Evolutionary conservation across 2,797 vertebrate genomes (phyloP).

Genomic region (Schizothorax lantsangensis): DNA sequence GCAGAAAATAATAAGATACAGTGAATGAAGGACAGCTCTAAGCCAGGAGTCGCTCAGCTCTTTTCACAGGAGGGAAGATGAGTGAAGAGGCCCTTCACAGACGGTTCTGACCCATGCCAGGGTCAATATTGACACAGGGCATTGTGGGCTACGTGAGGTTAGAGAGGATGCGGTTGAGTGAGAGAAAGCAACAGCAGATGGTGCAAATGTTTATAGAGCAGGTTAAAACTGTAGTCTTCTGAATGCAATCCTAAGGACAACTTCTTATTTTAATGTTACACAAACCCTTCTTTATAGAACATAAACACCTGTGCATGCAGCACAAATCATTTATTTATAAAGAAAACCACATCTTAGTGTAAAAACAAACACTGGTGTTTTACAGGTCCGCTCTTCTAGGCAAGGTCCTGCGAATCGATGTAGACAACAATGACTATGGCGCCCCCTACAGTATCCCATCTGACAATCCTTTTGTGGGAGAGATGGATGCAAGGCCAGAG

Average conservation of each 20-base stretch:
- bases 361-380: slow-evolving; percentile 1
- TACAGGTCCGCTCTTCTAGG: slow-evolving; percentile 81
- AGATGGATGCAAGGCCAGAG: slow-evolving; percentile 75
- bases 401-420: slow-evolving; percentile 80
- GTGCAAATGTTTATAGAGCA: background rate
- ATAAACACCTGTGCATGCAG: background rate
- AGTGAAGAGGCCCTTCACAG: slow-evolving; percentile 15
- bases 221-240: background rate
- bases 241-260: background rate
- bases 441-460: slow-evolving; percentile 81
- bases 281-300: background rate
- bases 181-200: background rate
- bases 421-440: slow-evolving; percentile 76
- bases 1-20: background rate
- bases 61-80: background rate
- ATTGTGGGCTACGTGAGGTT: slow-evolving; percentile 37
- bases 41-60: background rate
- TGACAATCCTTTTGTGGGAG: slow-evolving; percentile 83
- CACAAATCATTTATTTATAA: background rate
- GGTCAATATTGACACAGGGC: slow-evolving; percentile 54
- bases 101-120: slow-evolving; percentile 15
- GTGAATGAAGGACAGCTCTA: background rate
- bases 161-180: slow-evolving; percentile 3
- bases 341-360: background rate
- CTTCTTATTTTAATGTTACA: background rate